Conservation (phyloP, 2,113 vertebrate species). For the Orthonyx spaldingii region DNA sequence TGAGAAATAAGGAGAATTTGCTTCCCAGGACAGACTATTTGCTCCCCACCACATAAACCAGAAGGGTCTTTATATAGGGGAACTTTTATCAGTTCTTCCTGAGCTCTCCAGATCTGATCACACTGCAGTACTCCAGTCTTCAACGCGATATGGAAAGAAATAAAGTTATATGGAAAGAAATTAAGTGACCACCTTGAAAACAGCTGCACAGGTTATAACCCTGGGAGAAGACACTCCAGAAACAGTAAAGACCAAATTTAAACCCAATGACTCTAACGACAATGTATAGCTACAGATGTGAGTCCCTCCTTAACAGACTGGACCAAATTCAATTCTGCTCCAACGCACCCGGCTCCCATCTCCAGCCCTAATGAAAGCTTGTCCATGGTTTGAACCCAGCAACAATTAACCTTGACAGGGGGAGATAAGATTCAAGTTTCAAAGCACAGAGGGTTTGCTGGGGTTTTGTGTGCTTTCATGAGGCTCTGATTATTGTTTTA, state of each 20-base stretch:
- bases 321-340: not conserved
- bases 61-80: not conserved
- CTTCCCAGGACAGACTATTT: not conserved
- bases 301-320: not conserved
- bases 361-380: conserved; percentile 1
- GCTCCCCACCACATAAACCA: not conserved
- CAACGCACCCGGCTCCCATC: not conserved
- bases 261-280: not conserved
- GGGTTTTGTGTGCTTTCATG: not conserved
- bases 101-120: not conserved
- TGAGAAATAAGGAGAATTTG: not conserved
- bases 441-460: conserved; percentile 1
- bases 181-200: not conserved
- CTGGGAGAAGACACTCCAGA: not conserved
- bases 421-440: conserved; percentile 41
- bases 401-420: conserved; percentile 35
- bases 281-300: not conserved
- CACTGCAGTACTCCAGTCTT: not conserved
- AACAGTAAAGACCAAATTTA: not conserved
- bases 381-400: conserved; percentile 39
- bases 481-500: conserved; percentile 48
- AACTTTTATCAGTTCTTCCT: not conserved
- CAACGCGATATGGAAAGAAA: not conserved
- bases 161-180: not conserved
- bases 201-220: not conserved